These are phyloP conservation scores for Penaeus monodon DNA, from an alignment of 2,888 invertebrate species.

Conservation along the genomic window DNA sequence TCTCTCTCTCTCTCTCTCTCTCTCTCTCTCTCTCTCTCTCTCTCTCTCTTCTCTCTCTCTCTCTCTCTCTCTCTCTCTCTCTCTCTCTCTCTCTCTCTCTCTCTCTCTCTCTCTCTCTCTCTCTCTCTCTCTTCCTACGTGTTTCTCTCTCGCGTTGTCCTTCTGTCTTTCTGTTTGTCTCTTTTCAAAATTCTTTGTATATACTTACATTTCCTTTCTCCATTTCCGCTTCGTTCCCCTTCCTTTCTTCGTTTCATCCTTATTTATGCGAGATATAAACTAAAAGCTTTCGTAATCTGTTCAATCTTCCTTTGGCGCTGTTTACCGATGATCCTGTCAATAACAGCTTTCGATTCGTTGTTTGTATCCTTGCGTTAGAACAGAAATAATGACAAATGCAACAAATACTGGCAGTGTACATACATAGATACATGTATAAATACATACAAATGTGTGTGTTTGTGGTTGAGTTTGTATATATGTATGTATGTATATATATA, in stretches of 20 bases:
- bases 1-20: background rate
- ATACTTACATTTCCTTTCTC: background rate
- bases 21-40: slow-evolving; percentile 9
- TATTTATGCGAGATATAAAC: too few species aligned
- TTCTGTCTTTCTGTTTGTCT: background rate
- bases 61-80: background rate
- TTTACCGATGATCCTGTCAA: background rate
- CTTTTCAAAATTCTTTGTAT: background rate
- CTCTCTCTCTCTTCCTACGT: too few species aligned
- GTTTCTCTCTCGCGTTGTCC: too few species aligned
- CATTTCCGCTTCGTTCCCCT: background rate
- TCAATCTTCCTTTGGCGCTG: too few species aligned
- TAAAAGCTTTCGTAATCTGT: too few species aligned
- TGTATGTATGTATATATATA: background rate
- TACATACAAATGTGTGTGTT: background rate
- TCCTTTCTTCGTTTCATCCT: too few species aligned
- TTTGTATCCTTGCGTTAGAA: background rate
- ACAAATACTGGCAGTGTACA: background rate
- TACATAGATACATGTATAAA: background rate
- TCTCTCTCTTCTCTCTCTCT: slow-evolving; percentile 1
- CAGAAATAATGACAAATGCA: background rate
- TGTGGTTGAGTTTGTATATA: background rate
- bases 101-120: background rate
- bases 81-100: background rate
- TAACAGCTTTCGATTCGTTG: background rate